A percentile compares a stretch with the other conserved stretches of the same genome.
phyloP scores from a whole-genome alignment of 2,888 invertebrate genomes.

The Thymelicus acteon region DNA sequence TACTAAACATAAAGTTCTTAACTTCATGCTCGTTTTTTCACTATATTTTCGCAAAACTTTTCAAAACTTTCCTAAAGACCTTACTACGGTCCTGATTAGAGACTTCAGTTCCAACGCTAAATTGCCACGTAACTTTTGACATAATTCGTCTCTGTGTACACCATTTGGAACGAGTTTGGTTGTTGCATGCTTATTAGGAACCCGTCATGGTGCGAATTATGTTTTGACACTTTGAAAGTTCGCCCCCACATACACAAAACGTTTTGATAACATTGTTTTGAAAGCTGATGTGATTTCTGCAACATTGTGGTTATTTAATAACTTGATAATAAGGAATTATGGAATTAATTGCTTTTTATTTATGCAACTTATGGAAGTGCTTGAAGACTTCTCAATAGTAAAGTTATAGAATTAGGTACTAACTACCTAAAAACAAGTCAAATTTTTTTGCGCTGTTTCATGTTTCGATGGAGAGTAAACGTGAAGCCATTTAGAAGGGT shows the following conservation, averaged over 20 bases:
- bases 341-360: too few relatives aligned
- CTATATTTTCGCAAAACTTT: constrained; percentile 13
- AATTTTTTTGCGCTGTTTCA: too few relatives aligned
- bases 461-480: too few relatives aligned
- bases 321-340: too few relatives aligned
- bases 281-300: not conserved
- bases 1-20: constrained; percentile 16
- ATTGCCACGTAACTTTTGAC: constrained; percentile 38
- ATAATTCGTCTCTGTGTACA: constrained; percentile 36
- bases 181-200: constrained; percentile 36
- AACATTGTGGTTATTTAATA: not conserved
- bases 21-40: constrained; percentile 17
- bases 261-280: constrained; percentile 16
- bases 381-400: too few relatives aligned
- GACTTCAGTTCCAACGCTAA: constrained; percentile 31
- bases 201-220: constrained; percentile 30
- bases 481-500: too few relatives aligned
- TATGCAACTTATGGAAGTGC: too few relatives aligned
- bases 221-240: constrained; percentile 34
- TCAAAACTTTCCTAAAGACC: constrained; percentile 29
- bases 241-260: constrained; percentile 17
- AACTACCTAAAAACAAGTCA: too few relatives aligned
- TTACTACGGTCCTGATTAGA: constrained; percentile 32
- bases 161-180: constrained; percentile 29
- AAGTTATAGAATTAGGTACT: too few relatives aligned